phyloP scores from a whole-genome alignment of 2,797 vertebrate species.

The Linurgus olivaceus region DNA sequence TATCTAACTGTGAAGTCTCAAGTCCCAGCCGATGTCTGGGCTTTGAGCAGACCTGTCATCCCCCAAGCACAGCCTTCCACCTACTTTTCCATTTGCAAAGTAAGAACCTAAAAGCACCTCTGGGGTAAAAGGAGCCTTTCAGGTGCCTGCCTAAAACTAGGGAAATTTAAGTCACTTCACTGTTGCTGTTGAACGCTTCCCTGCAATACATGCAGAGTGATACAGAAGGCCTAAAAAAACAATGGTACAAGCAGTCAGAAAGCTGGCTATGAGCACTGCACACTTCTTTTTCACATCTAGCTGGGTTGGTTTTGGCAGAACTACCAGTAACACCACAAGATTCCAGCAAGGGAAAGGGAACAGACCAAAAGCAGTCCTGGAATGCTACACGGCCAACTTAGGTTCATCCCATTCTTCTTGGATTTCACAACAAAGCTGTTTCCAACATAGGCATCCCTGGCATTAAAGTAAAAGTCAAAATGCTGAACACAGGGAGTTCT shows the following conservation, averaged over 20 bases:
- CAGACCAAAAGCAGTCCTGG: neutral
- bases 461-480: neutral
- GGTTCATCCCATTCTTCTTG: neutral
- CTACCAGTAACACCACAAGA: neutral
- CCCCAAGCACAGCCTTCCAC: neutral
- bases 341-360: neutral
- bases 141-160: neutral
- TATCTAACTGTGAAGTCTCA: neutral
- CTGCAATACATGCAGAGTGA: neutral
- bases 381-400: neutral
- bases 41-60: neutral
- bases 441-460: rapidly evolving
- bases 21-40: rapidly evolving
- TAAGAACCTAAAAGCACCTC: rapidly evolving
- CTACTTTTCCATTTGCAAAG: neutral
- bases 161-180: neutral
- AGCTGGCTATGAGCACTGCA: neutral
- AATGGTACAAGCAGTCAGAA: neutral
- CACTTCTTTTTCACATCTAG: neutral
- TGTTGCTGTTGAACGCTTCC: neutral
- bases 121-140: neutral
- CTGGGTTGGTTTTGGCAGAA: neutral
- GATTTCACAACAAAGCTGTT: neutral
- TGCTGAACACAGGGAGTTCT: neutral
- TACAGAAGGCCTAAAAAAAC: neutral